phyloP scores from a whole-genome alignment of 2,888 invertebrate species.

The Hyles lineata region DNA sequence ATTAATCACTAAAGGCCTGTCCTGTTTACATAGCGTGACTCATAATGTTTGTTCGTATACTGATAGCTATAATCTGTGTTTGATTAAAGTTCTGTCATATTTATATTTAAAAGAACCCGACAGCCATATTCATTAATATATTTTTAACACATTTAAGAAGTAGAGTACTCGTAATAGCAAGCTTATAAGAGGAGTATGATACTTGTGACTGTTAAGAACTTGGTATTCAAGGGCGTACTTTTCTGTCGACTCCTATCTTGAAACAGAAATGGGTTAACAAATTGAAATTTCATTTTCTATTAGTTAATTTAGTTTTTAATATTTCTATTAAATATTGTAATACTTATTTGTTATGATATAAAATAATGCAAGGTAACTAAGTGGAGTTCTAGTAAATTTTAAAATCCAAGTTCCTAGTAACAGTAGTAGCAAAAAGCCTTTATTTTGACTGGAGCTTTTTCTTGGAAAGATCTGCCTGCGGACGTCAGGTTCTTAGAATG shows the following conservation, averaged over 20 bases:
- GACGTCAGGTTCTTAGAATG: background rate
- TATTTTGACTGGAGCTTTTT: background rate
- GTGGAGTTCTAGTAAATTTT: too few relatives aligned
- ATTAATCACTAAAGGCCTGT: conserved; percentile 4
- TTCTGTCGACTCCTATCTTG: too few relatives aligned
- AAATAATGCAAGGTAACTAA: too few relatives aligned
- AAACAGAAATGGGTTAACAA: too few relatives aligned
- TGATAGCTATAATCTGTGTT: background rate
- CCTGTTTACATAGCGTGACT: conserved; percentile 12
- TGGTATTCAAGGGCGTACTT: too few relatives aligned
- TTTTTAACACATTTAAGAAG: too few relatives aligned
- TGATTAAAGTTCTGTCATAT: background rate
- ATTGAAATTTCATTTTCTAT: background rate
- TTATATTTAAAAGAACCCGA: conserved; percentile 2
- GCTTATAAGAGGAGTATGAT: too few relatives aligned
- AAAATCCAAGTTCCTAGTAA: background rate
- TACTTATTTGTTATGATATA: too few relatives aligned
- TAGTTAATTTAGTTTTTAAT: background rate
- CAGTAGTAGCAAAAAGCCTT: too few relatives aligned
- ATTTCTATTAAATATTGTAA: background rate
- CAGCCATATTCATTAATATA: background rate
- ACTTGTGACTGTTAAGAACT: too few relatives aligned
- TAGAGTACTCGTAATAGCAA: too few relatives aligned
- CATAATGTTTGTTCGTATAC: conserved; percentile 5
- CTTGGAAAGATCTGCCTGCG: background rate